phyloP scores from a whole-genome alignment of 37 sponge, comb jelly and placozoan species.

The Halisarca cf. caerulea region DNA sequence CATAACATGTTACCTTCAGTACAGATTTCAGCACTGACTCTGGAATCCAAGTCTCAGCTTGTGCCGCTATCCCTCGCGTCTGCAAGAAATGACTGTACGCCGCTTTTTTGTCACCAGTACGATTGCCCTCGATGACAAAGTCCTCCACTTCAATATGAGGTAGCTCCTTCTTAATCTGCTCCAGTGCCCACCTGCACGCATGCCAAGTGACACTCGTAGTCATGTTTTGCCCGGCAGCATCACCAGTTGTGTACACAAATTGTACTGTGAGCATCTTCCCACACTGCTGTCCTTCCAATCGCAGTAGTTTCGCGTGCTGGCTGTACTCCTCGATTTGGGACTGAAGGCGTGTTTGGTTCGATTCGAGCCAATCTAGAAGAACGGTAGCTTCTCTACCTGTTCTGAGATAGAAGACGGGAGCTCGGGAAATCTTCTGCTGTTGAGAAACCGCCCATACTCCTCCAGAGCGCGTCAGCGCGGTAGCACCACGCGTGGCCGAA shows the following conservation, averaged over 20 bases:
- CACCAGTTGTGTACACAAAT: slow-evolving; percentile 57
- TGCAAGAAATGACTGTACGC: slow-evolving; percentile 3
- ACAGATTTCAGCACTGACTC: slow-evolving; percentile 58
- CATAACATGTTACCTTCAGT: slow-evolving; percentile 48
- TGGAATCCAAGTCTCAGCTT: slow-evolving; percentile 83
- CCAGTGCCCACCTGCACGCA: slow-evolving; percentile 65
- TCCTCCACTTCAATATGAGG: slow-evolving; percentile 32
- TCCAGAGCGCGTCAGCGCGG: slow-evolving; percentile 61
- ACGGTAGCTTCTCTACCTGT: slow-evolving; percentile 42
- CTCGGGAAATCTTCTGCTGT: slow-evolving; percentile 44
- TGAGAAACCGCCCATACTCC: slow-evolving; percentile 40
- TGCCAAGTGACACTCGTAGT: slow-evolving; percentile 70
- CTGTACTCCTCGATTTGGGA: slow-evolving; percentile 53
- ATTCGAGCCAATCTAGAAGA: slow-evolving; percentile 44
- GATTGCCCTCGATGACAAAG: slow-evolving; percentile 50
- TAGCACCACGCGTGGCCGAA: slow-evolving; percentile 72
- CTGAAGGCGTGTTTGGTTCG: slow-evolving; percentile 22
- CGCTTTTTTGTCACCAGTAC: slow-evolving; percentile 70
- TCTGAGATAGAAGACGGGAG: slow-evolving; percentile 41
- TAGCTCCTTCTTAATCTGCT: slow-evolving; percentile 39
- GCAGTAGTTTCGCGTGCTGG: slow-evolving; percentile 55
- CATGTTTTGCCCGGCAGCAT: slow-evolving; percentile 86
- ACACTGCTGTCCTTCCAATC: slow-evolving; percentile 10
- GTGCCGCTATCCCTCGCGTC: slow-evolving; percentile 58
- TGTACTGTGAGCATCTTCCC: slow-evolving; percentile 45